These are phyloP conservation scores for Baryphthengus martii DNA, from an alignment of 2,113 vertebrate species.

Conservation along the genomic window DNA sequence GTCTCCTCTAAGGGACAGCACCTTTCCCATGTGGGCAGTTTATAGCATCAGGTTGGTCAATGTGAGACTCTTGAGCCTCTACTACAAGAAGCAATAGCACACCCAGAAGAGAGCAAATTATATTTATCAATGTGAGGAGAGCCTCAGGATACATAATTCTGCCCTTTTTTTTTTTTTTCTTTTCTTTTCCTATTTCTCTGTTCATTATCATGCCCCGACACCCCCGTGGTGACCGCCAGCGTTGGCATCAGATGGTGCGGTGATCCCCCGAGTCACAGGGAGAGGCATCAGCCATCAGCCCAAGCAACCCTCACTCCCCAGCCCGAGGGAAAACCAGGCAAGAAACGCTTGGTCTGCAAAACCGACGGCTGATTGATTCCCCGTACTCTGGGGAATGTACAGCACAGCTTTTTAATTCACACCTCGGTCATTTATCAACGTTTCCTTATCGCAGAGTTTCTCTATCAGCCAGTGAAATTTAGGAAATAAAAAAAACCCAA, in stretches of 20 bases:
- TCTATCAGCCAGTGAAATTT: fast-evolving
- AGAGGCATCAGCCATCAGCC: background rate
- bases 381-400: fast-evolving
- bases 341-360: background rate
- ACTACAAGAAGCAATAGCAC: fast-evolving
- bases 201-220: background rate
- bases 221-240: background rate
- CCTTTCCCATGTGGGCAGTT: background rate
- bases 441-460: background rate
- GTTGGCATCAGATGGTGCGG: background rate
- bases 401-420: background rate
- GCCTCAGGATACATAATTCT: background rate
- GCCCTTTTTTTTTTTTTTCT: background rate
- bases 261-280: background rate
- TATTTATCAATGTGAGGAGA: background rate
- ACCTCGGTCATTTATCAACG: background rate
- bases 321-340: background rate
- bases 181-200: no score
- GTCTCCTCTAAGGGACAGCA: background rate
- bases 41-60: background rate
- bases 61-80: fast-evolving
- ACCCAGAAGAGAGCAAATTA: fast-evolving
- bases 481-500: background rate
- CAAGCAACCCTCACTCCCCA: fast-evolving
- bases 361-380: background rate